Conservation (phyloP, 2,888 invertebrate genomes). For the Orthonevra nobilis region DNA sequence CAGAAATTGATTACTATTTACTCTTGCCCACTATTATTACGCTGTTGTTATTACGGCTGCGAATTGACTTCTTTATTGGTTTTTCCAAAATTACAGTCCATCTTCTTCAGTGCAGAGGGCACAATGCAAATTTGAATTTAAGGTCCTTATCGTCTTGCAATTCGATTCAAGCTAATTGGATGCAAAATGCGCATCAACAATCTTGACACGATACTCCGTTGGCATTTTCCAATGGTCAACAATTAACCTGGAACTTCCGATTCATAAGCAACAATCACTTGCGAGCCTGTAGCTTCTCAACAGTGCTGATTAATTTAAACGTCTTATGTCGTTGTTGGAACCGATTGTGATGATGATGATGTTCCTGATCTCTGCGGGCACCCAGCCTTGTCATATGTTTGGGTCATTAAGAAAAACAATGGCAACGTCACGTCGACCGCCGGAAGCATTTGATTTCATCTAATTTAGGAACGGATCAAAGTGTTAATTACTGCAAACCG, state of each 20-base stretch:
- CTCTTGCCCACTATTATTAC: slow-evolving; percentile 61
- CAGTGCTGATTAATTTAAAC: slow-evolving; percentile 58
- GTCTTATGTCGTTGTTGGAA: slow-evolving; percentile 33
- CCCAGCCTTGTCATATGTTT: slow-evolving; percentile 9
- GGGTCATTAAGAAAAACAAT: slow-evolving; percentile 48
- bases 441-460: slow-evolving; percentile 72
- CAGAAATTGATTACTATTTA: slow-evolving; percentile 67
- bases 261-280: slow-evolving; percentile 23
- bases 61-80: slow-evolving; percentile 69
- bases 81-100: slow-evolving; percentile 46
- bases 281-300: neutral
- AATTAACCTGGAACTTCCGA: slow-evolving; percentile 67
- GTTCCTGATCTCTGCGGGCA: neutral
- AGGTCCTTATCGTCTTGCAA: too few relatives aligned
- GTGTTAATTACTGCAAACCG: slow-evolving; percentile 71
- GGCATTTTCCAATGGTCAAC: slow-evolving; percentile 2
- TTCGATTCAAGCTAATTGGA: slow-evolving; percentile 25
- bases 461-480: slow-evolving; percentile 71
- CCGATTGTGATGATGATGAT: slow-evolving; percentile 3
- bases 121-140: too few relatives aligned
- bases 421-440: too few relatives aligned
- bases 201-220: slow-evolving; percentile 2
- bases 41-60: slow-evolving; percentile 37
- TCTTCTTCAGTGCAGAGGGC: slow-evolving; percentile 5
- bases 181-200: slow-evolving; percentile 9